A percentile compares a stretch with the other conserved stretches of the same genome.
These are phyloP conservation scores for Sapayoa aenigma DNA, from an alignment of 2,113 vertebrate genomes.

Conservation along the genomic window DNA sequence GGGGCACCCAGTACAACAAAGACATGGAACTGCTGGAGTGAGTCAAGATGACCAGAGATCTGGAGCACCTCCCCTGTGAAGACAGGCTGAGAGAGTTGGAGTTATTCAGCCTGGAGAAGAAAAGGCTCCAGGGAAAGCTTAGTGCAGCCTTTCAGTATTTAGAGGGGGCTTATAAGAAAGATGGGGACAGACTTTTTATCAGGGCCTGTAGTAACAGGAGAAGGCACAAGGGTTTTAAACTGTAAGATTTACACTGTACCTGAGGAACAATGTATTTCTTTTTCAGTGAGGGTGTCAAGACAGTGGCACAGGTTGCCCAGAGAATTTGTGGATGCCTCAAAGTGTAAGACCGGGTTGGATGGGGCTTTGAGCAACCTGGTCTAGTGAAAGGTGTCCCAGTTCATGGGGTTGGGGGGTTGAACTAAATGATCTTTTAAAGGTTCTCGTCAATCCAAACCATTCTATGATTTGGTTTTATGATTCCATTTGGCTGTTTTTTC, in stretches of 20 bases:
- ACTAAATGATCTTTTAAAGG: background rate
- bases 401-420: no score
- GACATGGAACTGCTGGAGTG: accelerated
- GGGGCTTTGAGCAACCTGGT: background rate
- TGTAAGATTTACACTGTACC: background rate
- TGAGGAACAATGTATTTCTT: background rate
- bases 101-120: background rate
- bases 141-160: background rate
- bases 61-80: background rate
- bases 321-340: background rate
- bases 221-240: background rate
- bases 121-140: background rate
- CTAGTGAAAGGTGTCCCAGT: background rate
- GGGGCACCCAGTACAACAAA: background rate
- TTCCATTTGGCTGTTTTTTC: background rate
- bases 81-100: background rate
- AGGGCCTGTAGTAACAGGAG: background rate
- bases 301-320: background rate
- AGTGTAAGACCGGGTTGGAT: background rate
- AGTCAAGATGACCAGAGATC: background rate
- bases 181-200: background rate
- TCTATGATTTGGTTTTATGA: background rate
- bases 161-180: background rate
- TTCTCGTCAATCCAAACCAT: background rate
- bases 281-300: accelerated